Percentiles rank a stretch among this genome's conserved stretches.
phyloP scores from a whole-genome alignment of 2,888 invertebrate species.

The Polydrusus pterygomalis region DNA sequence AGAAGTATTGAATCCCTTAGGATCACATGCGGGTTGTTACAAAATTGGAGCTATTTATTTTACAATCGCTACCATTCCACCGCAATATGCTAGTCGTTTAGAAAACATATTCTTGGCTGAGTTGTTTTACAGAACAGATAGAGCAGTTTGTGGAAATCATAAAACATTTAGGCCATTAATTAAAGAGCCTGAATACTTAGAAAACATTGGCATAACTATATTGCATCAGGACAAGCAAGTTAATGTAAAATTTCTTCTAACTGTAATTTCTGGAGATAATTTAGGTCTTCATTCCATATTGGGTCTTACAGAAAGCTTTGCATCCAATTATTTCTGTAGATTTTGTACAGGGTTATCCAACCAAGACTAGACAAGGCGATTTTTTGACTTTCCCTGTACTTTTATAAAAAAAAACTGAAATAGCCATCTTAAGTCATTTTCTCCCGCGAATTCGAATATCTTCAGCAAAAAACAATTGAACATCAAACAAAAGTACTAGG shows the following conservation, averaged over 20 bases:
- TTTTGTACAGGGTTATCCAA: too few relatives aligned
- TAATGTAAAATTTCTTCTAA: constrained; percentile 51
- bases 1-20: constrained; percentile 56
- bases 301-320: constrained; percentile 46
- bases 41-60: constrained; percentile 60
- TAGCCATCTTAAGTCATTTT: too few relatives aligned
- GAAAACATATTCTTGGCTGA: constrained; percentile 58
- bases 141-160: constrained; percentile 51
- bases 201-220: constrained; percentile 49
- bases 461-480: too few relatives aligned
- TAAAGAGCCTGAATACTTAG: constrained; percentile 54
- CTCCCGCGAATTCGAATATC: too few relatives aligned
- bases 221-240: constrained; percentile 19
- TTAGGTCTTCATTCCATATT: constrained; percentile 50
- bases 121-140: constrained; percentile 54
- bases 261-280: constrained; percentile 48
- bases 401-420: too few relatives aligned
- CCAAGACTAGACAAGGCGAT: too few relatives aligned
- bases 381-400: too few relatives aligned
- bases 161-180: constrained; percentile 55
- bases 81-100: constrained; percentile 51
- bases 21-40: constrained; percentile 56
- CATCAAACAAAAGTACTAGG: too few relatives aligned
- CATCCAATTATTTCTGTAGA: constrained; percentile 45
- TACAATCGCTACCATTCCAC: constrained; percentile 55